A percentile compares a stretch with the other conserved stretches of the same genome.
phyloP scores from a whole-genome alignment of 2,888 invertebrate species.

The Electrophaes corylata region DNA sequence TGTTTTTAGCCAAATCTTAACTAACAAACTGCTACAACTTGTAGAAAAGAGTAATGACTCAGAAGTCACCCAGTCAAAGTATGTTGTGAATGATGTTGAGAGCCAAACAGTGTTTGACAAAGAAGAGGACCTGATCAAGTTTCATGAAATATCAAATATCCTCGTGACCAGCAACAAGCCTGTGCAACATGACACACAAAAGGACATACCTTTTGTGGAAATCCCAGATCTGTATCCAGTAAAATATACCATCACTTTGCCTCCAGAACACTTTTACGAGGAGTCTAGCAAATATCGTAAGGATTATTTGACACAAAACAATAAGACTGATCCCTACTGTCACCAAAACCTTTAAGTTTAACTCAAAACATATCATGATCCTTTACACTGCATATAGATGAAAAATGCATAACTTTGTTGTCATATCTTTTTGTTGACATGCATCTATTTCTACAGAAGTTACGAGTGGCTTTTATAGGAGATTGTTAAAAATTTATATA shows the following conservation, averaged over 20 bases:
- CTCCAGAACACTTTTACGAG: conserved; percentile 86
- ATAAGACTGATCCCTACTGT: neutral
- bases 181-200: conserved; percentile 80
- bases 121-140: conserved; percentile 85
- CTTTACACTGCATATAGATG: too few relatives aligned
- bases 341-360: too few relatives aligned
- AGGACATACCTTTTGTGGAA: conserved; percentile 76
- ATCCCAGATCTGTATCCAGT: conserved; percentile 91
- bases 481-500: too few relatives aligned
- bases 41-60: conserved; percentile 86
- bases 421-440: too few relatives aligned
- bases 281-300: conserved; percentile 88
- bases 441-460: neutral
- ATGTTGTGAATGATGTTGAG: conserved; percentile 84
- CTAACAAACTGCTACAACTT: conserved; percentile 86
- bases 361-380: too few relatives aligned
- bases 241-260: conserved; percentile 88
- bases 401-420: too few relatives aligned
- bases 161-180: conserved; percentile 87
- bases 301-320: conserved; percentile 46
- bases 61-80: conserved; percentile 81
- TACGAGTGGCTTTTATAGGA: neutral
- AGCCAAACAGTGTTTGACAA: conserved; percentile 85
- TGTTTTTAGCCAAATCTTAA: conserved; percentile 86
- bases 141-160: conserved; percentile 86